Conservation (phyloP, 2,888 invertebrate genomes). For the Eupithecia exiguata region DNA sequence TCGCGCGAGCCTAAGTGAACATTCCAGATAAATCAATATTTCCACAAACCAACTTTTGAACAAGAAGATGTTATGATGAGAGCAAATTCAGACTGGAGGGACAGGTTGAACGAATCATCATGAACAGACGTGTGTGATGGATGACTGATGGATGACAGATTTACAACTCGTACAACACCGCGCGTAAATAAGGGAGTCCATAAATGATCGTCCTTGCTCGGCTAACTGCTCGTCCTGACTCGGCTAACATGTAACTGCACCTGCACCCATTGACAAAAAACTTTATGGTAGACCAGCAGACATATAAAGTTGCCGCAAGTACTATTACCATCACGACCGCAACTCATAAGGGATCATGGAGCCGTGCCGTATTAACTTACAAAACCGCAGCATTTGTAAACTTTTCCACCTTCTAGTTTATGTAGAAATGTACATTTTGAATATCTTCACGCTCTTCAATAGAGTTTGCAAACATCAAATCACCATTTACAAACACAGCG, state of each 20-base stretch:
- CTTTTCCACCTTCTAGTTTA: neutral
- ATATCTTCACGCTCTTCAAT: constrained; percentile 35
- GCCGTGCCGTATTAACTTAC: neutral
- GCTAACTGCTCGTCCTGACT: neutral
- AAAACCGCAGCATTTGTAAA: neutral
- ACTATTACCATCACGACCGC: neutral
- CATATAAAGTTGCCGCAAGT: neutral
- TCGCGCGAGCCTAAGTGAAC: too few relatives aligned
- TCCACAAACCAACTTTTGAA: neutral
- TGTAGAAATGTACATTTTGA: constrained; percentile 27
- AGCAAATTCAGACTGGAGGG: too few relatives aligned
- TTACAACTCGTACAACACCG: too few relatives aligned
- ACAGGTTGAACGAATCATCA: neutral
- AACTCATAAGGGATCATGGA: neutral
- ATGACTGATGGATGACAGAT: too few relatives aligned
- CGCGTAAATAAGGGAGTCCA: neutral
- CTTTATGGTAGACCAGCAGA: neutral
- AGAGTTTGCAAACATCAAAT: constrained; percentile 38
- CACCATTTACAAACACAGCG: constrained; percentile 40
- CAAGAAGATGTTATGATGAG: neutral
- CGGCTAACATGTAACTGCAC: neutral
- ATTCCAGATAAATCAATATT: too few relatives aligned
- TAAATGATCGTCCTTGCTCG: neutral
- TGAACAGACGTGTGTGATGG: too few relatives aligned
- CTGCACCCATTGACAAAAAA: neutral